phyloP scores from a whole-genome alignment of 1,140 invertebrate species.

The Drosophila ambigua region DNA sequence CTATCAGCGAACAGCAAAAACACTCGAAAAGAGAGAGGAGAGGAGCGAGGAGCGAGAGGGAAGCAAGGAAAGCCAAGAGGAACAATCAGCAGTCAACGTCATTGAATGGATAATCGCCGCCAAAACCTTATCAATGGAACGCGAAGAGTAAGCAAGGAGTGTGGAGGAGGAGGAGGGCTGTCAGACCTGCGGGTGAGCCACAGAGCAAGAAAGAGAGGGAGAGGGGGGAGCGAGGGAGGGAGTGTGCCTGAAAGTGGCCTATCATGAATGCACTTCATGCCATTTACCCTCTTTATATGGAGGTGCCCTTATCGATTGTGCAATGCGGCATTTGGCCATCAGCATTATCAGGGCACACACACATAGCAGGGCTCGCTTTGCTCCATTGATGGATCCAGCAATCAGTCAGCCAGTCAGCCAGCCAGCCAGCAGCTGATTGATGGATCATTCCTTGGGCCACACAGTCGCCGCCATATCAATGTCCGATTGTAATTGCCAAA shows the following conservation, averaged over 20 bases:
- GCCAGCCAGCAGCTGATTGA: background rate
- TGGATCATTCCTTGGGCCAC: background rate
- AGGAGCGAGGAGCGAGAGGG: too few species aligned
- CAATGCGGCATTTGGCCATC: slow-evolving; percentile 25
- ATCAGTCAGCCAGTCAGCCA: too few species aligned
- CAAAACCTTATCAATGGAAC: background rate
- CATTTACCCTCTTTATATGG: background rate
- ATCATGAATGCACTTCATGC: slow-evolving; percentile 33
- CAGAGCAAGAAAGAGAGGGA: too few species aligned
- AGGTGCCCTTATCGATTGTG: slow-evolving; percentile 32
- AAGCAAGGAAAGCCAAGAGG: too few species aligned
- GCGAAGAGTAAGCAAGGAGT: background rate
- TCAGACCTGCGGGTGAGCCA: too few species aligned
- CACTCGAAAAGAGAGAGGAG: background rate
- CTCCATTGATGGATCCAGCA: slow-evolving; percentile 7
- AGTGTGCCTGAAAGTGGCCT: slow-evolving; percentile 12
- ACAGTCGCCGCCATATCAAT: slow-evolving; percentile 13
- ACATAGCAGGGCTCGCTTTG: background rate
- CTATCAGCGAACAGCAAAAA: slow-evolving; percentile 9
- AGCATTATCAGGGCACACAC: slow-evolving; percentile 1
- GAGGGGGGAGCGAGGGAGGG: too few species aligned
- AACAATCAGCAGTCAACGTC: background rate
- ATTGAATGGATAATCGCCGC: slow-evolving; percentile 7
- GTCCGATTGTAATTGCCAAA: background rate
- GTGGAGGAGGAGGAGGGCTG: too few species aligned